A percentile compares a stretch with the other conserved stretches of the same genome.
Evolutionary conservation across 2,888 invertebrate species (phyloP).

Genomic region (Cryptophagus acutangulus): DNA sequence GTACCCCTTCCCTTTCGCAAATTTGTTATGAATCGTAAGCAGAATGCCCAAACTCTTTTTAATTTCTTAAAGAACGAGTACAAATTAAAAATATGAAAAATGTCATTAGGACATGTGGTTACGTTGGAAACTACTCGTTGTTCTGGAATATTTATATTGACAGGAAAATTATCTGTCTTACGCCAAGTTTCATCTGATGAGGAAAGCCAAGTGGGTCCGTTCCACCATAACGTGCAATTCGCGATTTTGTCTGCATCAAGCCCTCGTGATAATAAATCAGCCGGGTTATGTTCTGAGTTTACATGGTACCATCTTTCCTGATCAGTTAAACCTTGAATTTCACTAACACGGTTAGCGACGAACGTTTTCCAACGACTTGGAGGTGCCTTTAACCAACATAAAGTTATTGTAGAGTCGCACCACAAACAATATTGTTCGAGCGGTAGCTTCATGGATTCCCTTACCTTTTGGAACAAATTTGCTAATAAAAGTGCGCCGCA

Average conservation of each 20-base stretch:
- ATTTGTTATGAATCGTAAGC: not conserved
- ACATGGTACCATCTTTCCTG: constrained; percentile 12
- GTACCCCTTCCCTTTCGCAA: not conserved
- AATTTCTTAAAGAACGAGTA: no score
- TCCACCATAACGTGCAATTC: not conserved
- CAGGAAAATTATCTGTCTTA: not conserved
- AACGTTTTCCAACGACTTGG: constrained; percentile 11
- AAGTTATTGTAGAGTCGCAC: constrained; percentile 8
- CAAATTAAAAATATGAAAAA: not conserved
- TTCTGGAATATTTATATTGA: not conserved
- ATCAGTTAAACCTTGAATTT: constrained; percentile 12
- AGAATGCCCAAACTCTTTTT: not conserved
- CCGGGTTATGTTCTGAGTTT: constrained; percentile 12
- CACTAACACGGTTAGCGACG: constrained; percentile 12
- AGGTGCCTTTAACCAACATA: constrained; percentile 8
- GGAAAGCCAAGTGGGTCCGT: not conserved
- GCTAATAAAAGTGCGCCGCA: not conserved
- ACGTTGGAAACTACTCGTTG: not conserved
- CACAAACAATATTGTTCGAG: not conserved
- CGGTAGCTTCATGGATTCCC: not conserved
- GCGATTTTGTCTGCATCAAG: not conserved
- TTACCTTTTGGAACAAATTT: not conserved
- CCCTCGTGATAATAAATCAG: not conserved
- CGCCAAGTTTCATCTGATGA: not conserved
- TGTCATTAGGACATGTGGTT: not conserved